Evolutionary conservation across 2,888 invertebrate species (phyloP).

Genomic region (Ectemnius continuus): DNA sequence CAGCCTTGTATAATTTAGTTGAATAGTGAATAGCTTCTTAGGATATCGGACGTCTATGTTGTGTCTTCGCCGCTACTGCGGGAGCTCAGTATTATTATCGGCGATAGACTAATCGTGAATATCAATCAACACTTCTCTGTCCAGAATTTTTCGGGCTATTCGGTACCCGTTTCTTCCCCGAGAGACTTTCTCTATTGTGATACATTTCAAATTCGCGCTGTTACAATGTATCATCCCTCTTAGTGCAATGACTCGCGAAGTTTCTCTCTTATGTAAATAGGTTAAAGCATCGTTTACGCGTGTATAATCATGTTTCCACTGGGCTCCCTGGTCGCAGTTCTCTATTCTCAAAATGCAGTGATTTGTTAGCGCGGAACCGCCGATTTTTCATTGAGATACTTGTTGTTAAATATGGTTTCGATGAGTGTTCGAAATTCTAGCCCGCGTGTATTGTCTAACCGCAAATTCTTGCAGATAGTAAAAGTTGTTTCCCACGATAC

Average conservation of each 20-base stretch:
- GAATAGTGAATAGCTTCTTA: constrained; percentile 63
- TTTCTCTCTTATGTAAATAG: no score
- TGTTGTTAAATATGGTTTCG: constrained; percentile 35
- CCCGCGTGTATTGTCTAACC: constrained; percentile 25
- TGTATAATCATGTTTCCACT: constrained; percentile 31
- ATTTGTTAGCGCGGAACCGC: constrained; percentile 49
- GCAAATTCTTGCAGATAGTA: constrained; percentile 31
- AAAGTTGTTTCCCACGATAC: no score
- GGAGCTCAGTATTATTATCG: constrained; percentile 51
- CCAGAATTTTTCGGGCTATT: constrained; percentile 11
- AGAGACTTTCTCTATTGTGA: constrained; percentile 49
- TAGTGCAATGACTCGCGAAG: constrained; percentile 67
- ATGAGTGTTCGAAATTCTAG: constrained; percentile 33
- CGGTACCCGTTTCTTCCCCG: no score
- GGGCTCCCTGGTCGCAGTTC: constrained; percentile 46
- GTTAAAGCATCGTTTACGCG: constrained; percentile 12
- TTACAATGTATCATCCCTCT: constrained; percentile 41
- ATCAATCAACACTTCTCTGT: constrained; percentile 14
- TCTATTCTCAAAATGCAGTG: constrained; percentile 45
- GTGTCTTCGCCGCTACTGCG: constrained; percentile 37
- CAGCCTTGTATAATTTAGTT: constrained; percentile 67
- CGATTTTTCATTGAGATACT: constrained; percentile 43
- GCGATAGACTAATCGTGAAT: background rate
- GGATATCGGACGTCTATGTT: constrained; percentile 61
- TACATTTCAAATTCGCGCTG: constrained; percentile 43